A percentile compares a stretch with the other conserved stretches of the same genome.
Conservation (phyloP, 1,140 invertebrate genomes). For the Temnothorax curvispinosus region DNA sequence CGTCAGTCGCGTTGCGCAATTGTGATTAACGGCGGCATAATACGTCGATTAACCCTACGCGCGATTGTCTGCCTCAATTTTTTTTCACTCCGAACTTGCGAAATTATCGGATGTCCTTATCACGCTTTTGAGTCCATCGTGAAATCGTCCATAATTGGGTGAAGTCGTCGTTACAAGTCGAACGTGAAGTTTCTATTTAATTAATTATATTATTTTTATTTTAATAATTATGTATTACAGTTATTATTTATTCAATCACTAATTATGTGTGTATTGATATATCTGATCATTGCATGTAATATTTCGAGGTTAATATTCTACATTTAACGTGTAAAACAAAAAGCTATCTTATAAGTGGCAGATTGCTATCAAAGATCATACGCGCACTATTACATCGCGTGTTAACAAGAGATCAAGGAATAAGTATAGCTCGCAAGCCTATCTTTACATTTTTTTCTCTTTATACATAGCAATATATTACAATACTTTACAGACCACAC, state of each 20-base stretch:
- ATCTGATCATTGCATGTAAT: neutral
- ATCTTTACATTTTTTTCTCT: neutral
- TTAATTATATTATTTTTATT: neutral
- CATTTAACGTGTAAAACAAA: neutral
- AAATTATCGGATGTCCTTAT: constrained; percentile 43
- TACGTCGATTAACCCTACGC: constrained; percentile 44
- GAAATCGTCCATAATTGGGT: neutral
- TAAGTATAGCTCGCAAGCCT: constrained; percentile 10
- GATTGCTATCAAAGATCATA: neutral
- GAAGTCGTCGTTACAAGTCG: neutral
- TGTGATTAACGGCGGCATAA: constrained; percentile 47
- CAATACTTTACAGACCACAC: neutral
- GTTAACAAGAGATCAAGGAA: constrained; percentile 1
- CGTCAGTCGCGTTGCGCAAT: constrained; percentile 46
- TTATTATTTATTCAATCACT: neutral
- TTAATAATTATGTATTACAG: neutral
- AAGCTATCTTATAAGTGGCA: neutral
- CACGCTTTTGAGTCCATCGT: neutral
- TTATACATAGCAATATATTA: neutral
- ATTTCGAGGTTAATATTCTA: neutral
- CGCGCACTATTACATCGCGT: neutral
- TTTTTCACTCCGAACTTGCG: constrained; percentile 10
- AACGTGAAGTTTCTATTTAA: neutral
- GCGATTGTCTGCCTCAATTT: constrained; percentile 28
- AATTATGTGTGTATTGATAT: neutral